phyloP scores from a whole-genome alignment of 2,797 vertebrate species.

The Agapornis canus region DNA sequence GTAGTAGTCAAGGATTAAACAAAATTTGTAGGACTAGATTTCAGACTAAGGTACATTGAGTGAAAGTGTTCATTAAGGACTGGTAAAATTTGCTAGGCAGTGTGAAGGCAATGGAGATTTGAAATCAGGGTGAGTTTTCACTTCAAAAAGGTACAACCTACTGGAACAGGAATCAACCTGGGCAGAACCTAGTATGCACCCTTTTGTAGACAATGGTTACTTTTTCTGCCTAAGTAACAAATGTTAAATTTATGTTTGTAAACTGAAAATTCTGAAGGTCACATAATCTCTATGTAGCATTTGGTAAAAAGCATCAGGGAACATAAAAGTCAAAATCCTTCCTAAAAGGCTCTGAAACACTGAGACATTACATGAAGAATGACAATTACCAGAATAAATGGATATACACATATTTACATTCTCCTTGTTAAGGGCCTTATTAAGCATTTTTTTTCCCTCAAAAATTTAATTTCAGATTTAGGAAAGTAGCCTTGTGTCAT shows the following conservation, averaged over 20 bases:
- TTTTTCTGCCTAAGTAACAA: background rate
- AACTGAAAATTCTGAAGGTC: background rate
- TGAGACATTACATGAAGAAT: background rate
- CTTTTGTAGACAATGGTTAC: background rate
- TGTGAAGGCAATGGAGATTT: background rate
- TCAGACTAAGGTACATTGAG: background rate
- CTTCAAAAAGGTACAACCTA: accelerated
- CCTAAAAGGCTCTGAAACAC: background rate
- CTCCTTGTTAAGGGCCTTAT: background rate
- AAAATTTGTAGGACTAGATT: background rate
- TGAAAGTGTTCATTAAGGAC: background rate
- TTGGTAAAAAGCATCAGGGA: background rate
- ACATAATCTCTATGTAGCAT: background rate
- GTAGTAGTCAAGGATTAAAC: background rate
- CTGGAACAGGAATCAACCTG: background rate
- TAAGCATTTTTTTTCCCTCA: background rate
- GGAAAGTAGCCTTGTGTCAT: background rate
- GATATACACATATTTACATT: background rate
- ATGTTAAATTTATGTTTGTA: background rate
- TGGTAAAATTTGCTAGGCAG: background rate
- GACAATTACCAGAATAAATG: background rate
- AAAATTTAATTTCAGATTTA: background rate
- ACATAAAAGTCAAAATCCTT: background rate
- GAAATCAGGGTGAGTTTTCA: background rate
- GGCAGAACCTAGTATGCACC: background rate